Conservation (phyloP, 2,113 vertebrate genomes). For the Pollachius pollachius region DNA sequence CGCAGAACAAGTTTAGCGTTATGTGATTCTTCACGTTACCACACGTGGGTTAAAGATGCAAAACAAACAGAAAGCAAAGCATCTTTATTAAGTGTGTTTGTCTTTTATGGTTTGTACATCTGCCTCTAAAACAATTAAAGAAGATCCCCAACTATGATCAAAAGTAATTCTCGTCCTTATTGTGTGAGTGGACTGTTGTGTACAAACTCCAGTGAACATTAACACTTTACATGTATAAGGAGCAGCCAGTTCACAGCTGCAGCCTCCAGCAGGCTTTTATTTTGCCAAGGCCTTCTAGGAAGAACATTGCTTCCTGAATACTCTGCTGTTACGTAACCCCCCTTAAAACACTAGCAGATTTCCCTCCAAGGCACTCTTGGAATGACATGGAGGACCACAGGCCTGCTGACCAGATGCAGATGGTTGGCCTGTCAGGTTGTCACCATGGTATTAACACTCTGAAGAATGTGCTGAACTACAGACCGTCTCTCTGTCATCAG, state of each 20-base stretch:
- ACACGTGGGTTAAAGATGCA: no score
- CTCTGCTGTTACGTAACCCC: constrained; percentile 56
- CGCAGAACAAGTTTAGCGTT: no score
- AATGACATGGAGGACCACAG: constrained; percentile 56
- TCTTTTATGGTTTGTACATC: no score
- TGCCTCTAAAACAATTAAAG: no score
- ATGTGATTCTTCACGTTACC: no score
- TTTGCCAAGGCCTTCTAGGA: constrained; percentile 8
- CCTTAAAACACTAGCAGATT: constrained; percentile 60
- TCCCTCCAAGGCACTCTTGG: constrained; percentile 30
- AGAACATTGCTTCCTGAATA: constrained; percentile 46
- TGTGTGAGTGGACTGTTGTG: no score
- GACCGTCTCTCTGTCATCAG: constrained; percentile 60
- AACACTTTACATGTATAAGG: constrained; percentile 6
- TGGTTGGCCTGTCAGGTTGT: constrained; percentile 63
- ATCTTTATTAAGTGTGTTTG: no score
- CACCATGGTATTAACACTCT: constrained; percentile 60
- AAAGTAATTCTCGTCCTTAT: no score
- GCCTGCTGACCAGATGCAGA: constrained; percentile 61
- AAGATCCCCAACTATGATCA: no score
- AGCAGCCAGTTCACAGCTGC: constrained; percentile 31
- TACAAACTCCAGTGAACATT: no score
- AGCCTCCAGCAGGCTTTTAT: constrained; percentile 40
- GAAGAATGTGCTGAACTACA: constrained; percentile 58
- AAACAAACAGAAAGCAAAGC: no score